A percentile compares a stretch with the other conserved stretches of the same genome.
These are phyloP conservation scores for Diploptera punctata DNA, from an alignment of 2,888 invertebrate species.

Conservation along the genomic window DNA sequence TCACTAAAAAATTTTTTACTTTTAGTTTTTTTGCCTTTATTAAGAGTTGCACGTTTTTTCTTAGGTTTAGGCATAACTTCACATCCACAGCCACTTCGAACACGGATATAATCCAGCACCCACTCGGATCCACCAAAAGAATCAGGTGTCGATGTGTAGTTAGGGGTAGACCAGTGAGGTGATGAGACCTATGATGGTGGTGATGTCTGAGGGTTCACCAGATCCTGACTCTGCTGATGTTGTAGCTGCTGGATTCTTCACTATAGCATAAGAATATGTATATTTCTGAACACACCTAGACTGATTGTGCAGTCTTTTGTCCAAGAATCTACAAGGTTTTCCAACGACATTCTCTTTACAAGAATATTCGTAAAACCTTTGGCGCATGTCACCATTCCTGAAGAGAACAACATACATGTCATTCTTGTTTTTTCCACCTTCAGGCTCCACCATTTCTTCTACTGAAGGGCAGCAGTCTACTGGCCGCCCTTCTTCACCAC, in stretches of 20 bases:
- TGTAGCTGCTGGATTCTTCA: slow-evolving; percentile 65
- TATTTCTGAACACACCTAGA: slow-evolving; percentile 85
- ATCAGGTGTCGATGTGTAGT: slow-evolving; percentile 18
- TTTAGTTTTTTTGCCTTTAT: slow-evolving; percentile 54
- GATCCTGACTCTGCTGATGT: slow-evolving; percentile 48
- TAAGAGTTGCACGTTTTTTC: slow-evolving; percentile 54
- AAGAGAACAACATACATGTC: slow-evolving; percentile 77
- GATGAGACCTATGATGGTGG: slow-evolving; percentile 47
- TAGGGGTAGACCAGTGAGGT: slow-evolving; percentile 26
- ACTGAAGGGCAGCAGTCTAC: slow-evolving; percentile 85
- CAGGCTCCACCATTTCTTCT: slow-evolving; percentile 77
- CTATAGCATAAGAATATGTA: slow-evolving; percentile 84
- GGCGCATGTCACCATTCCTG: slow-evolving; percentile 53
- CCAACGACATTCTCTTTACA: slow-evolving; percentile 74
- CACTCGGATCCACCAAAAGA: slow-evolving; percentile 59
- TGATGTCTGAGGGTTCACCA: slow-evolving; percentile 54
- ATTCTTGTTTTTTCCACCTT: slow-evolving; percentile 76
- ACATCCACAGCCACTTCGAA: slow-evolving; percentile 86
- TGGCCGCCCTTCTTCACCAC: slow-evolving; percentile 57
- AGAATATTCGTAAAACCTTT: slow-evolving; percentile 76
- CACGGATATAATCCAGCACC: slow-evolving; percentile 82
- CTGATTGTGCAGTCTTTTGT: slow-evolving; percentile 69
- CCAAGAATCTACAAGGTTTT: slow-evolving; percentile 76
- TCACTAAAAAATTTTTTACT: slow-evolving; percentile 34
- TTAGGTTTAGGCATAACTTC: slow-evolving; percentile 69